Evolutionary conservation across 2,888 invertebrate species (phyloP), one percentile per base, ranked within the genome.

Genomic region (Stenodema calcarata): DNA sequence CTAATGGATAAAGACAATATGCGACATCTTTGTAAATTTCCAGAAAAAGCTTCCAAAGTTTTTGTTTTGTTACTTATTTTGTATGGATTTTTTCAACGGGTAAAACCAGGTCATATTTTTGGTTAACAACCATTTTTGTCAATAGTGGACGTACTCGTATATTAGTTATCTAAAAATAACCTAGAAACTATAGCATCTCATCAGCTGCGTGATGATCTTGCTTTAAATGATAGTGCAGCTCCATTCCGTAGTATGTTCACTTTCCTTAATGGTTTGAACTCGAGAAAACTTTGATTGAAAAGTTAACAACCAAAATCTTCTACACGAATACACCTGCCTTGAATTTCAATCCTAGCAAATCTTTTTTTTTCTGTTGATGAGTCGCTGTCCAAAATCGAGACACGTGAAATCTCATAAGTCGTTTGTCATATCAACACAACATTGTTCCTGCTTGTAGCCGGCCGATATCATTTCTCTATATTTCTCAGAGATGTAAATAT

Each of bases 381-480:
- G 86, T 41, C 85, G 84, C 54, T 89, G 82, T 73, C 87, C 78
- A 27, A 79, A 30, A 44, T 86, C 87, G 28, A 89, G 80, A 78
- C 89, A 79, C 35, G 86, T 85, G 73, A 88, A 86, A 54, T 89
- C 86, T 76, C 88, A 47, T 85, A 89, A 89, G 86, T 89, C 87
- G 82, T 87, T 28, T 35, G 82, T 83, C 89, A 89, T 89, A 84
- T 90, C 89, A 78, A 88, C 62, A 89, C 88, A 50, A 85, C 81
- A 87, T 90, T 89, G 62, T 88, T 89, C 82, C 85, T 89, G 73
- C 88, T 86, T n/a, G n/a, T n/a, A n/a, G 35, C 35, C 35, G n/a
- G 89, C 87, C 27, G 44, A 76, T 42, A 89, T 90, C 30, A 90
- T 90, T 79, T 89, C 88, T 83, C 89, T 84, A 87, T 90, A 90